A percentile compares a stretch with the other conserved stretches of the same genome.
Evolutionary conservation across 2,888 invertebrate species (phyloP).

Genomic region (Anaspis maculata): DNA sequence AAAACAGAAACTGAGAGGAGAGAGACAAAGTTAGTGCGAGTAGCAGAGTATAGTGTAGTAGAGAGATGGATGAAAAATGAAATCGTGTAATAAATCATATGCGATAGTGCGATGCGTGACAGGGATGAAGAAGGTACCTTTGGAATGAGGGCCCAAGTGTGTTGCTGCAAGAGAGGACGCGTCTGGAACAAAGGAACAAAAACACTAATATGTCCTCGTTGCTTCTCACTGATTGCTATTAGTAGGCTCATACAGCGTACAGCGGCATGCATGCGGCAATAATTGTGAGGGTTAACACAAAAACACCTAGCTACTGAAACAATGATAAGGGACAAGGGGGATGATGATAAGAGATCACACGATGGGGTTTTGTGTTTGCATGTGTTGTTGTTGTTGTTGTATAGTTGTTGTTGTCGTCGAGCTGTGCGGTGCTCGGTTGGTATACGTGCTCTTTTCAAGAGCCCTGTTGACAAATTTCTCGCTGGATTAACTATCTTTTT

Average conservation of each 20-base stretch:
- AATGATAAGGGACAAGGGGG: constrained; percentile 13
- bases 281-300: constrained; percentile 6
- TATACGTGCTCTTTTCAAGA: constrained; percentile 15
- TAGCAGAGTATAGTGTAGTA: constrained; percentile 8
- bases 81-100: constrained; percentile 22
- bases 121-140: constrained; percentile 35
- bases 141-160: constrained; percentile 38
- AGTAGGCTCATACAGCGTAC: constrained; percentile 14
- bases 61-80: constrained; percentile 21
- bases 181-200: constrained; percentile 42
- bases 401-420: too few species aligned
- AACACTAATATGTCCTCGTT: constrained; percentile 35
- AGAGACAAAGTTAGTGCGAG: too few species aligned
- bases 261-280: constrained; percentile 26
- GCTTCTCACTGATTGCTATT: constrained; percentile 28
- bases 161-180: constrained; percentile 40
- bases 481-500: constrained; percentile 9
- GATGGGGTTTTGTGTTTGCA: constrained; percentile 4
- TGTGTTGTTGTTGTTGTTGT: too few species aligned
- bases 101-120: constrained; percentile 24
- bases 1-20: too few species aligned
- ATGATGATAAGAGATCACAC: constrained; percentile 5
- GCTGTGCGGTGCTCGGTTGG: too few species aligned
- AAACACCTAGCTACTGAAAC: constrained; percentile 14
- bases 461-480: constrained; percentile 13